Evolutionary conservation across 2,113 vertebrate species (phyloP), one percentile per base, ranked within the genome.

Genomic region (Fregata magnificens): DNA sequence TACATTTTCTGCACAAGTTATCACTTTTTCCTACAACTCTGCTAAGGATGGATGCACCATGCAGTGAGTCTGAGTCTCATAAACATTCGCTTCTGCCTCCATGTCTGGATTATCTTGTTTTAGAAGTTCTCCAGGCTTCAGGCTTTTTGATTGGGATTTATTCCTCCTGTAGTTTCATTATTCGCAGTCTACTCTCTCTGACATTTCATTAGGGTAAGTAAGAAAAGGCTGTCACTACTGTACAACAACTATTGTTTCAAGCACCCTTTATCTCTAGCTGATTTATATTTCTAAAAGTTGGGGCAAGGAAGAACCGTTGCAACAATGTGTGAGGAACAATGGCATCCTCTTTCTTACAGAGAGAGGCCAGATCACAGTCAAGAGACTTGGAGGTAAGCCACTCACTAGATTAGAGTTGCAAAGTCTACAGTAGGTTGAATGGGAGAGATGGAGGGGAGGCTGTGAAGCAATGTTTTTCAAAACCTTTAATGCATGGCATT

Each of bases 331-430:
- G 52, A 70, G 62, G 55, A 96, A 95, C 92, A 97, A 96, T 91
- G 73, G 32, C 76, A 79, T 86, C 70, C 65, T 89, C 79, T 96
- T 93, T 97, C 32, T 91, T 77, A 52, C 42, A 58, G 59, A 94
- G 52, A 61, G 74, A 92, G 66, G 73, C 79, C 4, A 13, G 81
- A 85, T 76, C 92, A 84, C 34, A 88, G 78, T 82, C 76, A 81
- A 84, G 84, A 88, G 79, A 73, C 92, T 96, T 96, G 95, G 94
- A 96, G 91, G 83, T 88, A 91, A 93, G 92, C 96, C 96, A 97
- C 79, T 78, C 59, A 50, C 59, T 82, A 96, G 73, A 95, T 92
- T 76, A 95, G 86, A 69, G 66, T 16, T 94, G 77, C 88, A 82
- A 82, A 69, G 63, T 79, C 82, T 92, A 74, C 63, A 58, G 88